Evolutionary conservation across 2,797 vertebrate genomes (phyloP).

Genomic region (Sebastolobus alascanus): DNA sequence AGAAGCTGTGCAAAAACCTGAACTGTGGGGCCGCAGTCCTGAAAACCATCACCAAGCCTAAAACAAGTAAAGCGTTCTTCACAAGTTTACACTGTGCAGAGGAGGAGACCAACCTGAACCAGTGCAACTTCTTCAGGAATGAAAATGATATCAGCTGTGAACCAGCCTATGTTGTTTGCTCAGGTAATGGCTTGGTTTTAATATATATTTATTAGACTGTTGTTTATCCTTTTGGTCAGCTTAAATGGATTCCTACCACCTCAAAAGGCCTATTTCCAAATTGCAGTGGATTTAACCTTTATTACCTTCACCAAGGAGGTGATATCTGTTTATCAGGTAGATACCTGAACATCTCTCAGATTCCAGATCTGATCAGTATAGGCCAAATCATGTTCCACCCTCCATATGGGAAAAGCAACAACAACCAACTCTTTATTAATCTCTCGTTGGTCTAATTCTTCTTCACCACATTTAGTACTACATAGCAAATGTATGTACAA

Average conservation of each 20-base stretch:
- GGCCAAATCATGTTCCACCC: neutral
- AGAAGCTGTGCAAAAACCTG: constrained; percentile 54
- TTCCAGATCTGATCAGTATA: neutral
- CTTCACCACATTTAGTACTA: neutral
- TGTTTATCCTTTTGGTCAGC: neutral
- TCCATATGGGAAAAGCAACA: neutral
- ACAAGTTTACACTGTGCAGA: constrained; percentile 38
- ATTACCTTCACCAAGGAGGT: neutral
- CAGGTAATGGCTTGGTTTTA: constrained; percentile 59
- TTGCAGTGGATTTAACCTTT: neutral
- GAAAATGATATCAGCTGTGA: fast-evolving
- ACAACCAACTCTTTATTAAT: neutral
- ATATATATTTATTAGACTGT: neutral
- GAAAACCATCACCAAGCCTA: fast-evolving
- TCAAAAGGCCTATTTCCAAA: neutral
- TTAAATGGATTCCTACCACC: neutral
- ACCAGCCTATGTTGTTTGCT: constrained; percentile 64
- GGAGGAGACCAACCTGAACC: fast-evolving
- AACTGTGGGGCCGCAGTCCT: constrained; percentile 30
- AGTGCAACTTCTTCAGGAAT: constrained; percentile 49
- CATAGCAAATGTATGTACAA: neutral
- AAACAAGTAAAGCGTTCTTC: fast-evolving
- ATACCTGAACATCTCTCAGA: neutral
- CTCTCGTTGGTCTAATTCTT: neutral
- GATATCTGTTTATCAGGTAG: neutral